phyloP scores from a whole-genome alignment of 2,113 vertebrate species.

The Passer domesticus region DNA sequence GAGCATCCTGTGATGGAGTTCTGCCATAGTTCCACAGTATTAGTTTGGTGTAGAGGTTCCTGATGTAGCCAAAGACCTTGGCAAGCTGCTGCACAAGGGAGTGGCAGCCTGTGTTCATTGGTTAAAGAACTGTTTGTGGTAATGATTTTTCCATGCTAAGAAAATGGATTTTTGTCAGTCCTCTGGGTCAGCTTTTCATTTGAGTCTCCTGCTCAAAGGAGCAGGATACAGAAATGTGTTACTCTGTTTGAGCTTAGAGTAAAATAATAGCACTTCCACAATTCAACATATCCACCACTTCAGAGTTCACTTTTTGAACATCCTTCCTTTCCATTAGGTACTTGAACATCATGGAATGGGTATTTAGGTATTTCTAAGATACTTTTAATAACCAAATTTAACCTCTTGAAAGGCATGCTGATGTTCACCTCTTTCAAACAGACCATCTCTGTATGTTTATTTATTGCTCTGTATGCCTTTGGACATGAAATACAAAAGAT shows the following conservation, averaged over 20 bases:
- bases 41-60: background rate
- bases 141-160: background rate
- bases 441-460: background rate
- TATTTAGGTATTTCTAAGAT: background rate
- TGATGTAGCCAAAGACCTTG: background rate
- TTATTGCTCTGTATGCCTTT: background rate
- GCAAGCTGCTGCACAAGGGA: background rate
- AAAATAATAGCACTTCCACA: background rate
- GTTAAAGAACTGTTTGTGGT: background rate
- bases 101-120: background rate
- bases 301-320: background rate
- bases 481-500: background rate
- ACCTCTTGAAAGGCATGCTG: background rate
- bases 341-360: background rate
- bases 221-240: background rate
- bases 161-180: background rate
- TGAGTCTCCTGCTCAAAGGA: background rate
- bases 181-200: background rate
- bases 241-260: background rate
- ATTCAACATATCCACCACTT: background rate
- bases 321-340: background rate
- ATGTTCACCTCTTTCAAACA: background rate
- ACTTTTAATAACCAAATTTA: background rate
- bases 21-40: background rate
- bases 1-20: background rate